Evolutionary conservation across 2,888 invertebrate species (phyloP).

Genomic region (Dysmachus trigonus): DNA sequence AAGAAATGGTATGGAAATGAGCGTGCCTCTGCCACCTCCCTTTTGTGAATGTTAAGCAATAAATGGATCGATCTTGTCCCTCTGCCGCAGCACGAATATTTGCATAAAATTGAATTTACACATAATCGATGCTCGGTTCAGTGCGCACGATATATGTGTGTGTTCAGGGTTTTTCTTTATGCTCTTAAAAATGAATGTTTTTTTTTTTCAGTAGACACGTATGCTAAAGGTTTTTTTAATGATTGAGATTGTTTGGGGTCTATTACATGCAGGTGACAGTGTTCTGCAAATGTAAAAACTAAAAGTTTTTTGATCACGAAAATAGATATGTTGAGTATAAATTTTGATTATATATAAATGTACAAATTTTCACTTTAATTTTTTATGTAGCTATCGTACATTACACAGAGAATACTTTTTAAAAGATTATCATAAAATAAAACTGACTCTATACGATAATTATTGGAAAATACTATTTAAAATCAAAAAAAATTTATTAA

Average conservation of each 20-base stretch:
- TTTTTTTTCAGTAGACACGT: neutral
- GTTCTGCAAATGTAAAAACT: too few relatives aligned
- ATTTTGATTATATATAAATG: too few relatives aligned
- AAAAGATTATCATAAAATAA: too few relatives aligned
- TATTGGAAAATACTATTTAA: neutral
- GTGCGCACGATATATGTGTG: neutral
- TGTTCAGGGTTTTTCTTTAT: neutral
- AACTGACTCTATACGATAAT: neutral
- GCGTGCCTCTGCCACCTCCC: neutral
- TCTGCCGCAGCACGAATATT: neutral
- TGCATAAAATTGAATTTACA: neutral
- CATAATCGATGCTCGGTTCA: neutral
- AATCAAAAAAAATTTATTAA: neutral
- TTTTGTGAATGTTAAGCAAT: neutral
- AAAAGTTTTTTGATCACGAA: too few relatives aligned
- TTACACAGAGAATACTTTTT: too few relatives aligned
- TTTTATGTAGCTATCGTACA: too few relatives aligned
- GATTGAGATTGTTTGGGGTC: neutral
- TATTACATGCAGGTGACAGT: too few relatives aligned
- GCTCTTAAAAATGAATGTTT: neutral
- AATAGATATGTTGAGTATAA: too few relatives aligned
- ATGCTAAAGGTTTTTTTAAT: neutral
- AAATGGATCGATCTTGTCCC: neutral
- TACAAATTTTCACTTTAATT: too few relatives aligned
- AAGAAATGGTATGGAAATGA: slow-evolving; percentile 27